These are phyloP conservation scores for Eublepharis macularius DNA, from an alignment of 2,113 vertebrate species.

Conservation along the genomic window DNA sequence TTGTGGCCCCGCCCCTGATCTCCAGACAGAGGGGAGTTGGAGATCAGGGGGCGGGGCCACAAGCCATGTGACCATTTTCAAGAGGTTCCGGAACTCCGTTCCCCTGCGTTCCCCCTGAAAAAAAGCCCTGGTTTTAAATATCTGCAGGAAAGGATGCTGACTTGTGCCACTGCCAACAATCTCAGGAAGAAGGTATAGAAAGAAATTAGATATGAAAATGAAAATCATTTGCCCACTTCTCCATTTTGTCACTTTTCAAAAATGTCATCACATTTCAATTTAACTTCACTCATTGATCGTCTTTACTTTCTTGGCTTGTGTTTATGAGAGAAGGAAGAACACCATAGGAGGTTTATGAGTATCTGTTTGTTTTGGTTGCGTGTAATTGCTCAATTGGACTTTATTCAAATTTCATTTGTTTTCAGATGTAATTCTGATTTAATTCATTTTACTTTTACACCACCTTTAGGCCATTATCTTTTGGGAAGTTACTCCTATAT, in stretches of 20 bases:
- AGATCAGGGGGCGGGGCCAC: no score
- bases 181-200: constrained; percentile 6
- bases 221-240: constrained; percentile 1
- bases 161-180: neutral
- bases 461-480: constrained; percentile 5
- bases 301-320: neutral
- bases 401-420: constrained; percentile 7
- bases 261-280: neutral
- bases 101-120: no score
- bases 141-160: constrained; percentile 33
- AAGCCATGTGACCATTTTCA: no score
- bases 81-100: no score
- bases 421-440: constrained; percentile 43
- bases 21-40: no score
- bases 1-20: no score
- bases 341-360: neutral
- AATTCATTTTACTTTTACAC: neutral
- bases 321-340: neutral
- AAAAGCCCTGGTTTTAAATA: no score
- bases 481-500: neutral
- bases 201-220: constrained; percentile 39
- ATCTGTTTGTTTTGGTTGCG: neutral
- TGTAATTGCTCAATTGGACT: neutral
- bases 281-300: neutral
- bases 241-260: constrained; percentile 1